These are phyloP conservation scores for Mylabris phalerata DNA, from an alignment of 1,140 invertebrate species.

Conservation along the genomic window DNA sequence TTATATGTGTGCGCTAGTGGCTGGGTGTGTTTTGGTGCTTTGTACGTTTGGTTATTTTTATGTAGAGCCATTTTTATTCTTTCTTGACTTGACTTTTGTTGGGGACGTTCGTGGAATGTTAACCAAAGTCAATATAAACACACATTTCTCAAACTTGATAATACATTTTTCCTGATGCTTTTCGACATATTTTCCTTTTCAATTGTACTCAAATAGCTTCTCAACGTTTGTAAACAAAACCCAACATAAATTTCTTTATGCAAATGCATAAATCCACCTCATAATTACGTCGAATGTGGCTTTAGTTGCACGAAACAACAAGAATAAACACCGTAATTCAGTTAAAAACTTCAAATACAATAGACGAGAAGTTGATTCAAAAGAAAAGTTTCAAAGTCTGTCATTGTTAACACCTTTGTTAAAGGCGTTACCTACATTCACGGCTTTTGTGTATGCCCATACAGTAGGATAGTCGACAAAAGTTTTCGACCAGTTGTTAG, in stretches of 20 bases:
- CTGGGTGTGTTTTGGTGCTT: too few species aligned
- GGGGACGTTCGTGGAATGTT: slow-evolving; percentile 16
- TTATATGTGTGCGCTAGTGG: too few species aligned
- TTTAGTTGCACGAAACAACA: neutral
- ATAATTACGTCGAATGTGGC: too few species aligned
- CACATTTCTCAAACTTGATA: slow-evolving; percentile 21
- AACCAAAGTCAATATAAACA: slow-evolving; percentile 23
- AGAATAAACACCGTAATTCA: slow-evolving; percentile 20
- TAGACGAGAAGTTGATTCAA: slow-evolving; percentile 7
- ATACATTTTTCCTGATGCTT: slow-evolving; percentile 11
- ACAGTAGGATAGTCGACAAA: too few species aligned
- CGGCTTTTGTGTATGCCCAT: neutral
- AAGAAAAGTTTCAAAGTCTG: slow-evolving; percentile 21
- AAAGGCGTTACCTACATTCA: slow-evolving; percentile 16
- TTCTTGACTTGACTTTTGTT: slow-evolving; percentile 17
- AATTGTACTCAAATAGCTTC: slow-evolving; percentile 12
- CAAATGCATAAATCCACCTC: neutral
- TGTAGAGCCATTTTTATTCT: slow-evolving; percentile 22
- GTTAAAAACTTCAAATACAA: slow-evolving; percentile 23
- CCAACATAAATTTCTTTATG: neutral
- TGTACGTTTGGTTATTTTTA: slow-evolving; percentile 16
- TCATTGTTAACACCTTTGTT: slow-evolving; percentile 21
- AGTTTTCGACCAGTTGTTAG: too few species aligned
- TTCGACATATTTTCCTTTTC: slow-evolving; percentile 6
- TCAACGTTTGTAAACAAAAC: neutral